Evolutionary conservation across 2,797 vertebrate genomes (phyloP), one percentile per base, ranked within the genome.

Genomic region (Sebastolobus alascanus): DNA sequence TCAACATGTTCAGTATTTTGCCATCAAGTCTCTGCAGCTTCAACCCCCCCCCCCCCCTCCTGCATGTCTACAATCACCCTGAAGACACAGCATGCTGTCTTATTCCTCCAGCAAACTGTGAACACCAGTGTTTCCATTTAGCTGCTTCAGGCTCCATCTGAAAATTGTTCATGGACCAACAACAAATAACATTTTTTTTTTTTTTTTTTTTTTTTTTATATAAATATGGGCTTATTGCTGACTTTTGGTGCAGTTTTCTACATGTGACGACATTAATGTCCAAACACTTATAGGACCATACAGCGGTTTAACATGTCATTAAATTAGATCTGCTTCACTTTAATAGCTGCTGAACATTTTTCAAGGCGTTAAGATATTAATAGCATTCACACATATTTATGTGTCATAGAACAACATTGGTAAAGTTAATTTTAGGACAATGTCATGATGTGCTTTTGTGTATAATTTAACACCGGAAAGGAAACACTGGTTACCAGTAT

Each of bases 31-130:
- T 54, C 31, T 25, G 66, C 40, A 52, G 40, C 69, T 87, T 87
- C 76, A 82, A 77, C 43, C 63, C 63, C 25, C 22, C 12, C 25
- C 25, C 56, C 6, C 29, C 16, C 16, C 16, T 20, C 35, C 14
- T 33, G 90, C 92, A 92, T 93, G 92, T 87, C 20, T 75, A 12
- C 61, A 61, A 74, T 83, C 63, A 71, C 65, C 58, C 40, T 4
- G 9, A 73, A 40, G 83, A 85, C 79, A 72, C 69, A 35, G 91
- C 92, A 94, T 89, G 93, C 14, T 74, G 88, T 89, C 79, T 63
- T 73, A 38, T 64, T 72, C 37, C 61, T 80, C 14, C 55, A 31
- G 29, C 37, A 76, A 76, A 65, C 60, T 61, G 52, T 58, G 84
- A 64, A 18, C 74, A 72, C 90, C 89, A 88, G 83, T 91, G 90